A percentile compares a stretch with the other conserved stretches of the same genome.
Conservation (phyloP, 2,888 invertebrate genomes). For the Pardosa pseudoannulata region DNA sequence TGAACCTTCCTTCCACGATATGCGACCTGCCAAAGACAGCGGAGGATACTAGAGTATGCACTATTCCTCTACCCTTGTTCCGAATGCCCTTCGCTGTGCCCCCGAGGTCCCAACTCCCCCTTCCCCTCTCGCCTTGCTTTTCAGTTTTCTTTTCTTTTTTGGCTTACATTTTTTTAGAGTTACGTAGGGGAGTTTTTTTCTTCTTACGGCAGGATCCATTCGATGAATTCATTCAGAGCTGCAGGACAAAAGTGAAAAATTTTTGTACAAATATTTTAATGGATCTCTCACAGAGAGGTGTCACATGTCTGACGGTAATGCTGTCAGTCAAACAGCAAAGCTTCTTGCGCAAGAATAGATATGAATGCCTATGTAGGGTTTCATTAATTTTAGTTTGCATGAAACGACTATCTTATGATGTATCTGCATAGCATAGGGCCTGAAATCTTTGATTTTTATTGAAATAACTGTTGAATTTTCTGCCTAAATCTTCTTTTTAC, state of each 20-base stretch:
- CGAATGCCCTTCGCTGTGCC: slow-evolving; percentile 28
- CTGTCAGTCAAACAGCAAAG: no score
- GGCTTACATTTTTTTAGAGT: neutral
- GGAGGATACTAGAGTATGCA: slow-evolving; percentile 18
- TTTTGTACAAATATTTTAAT: slow-evolving; percentile 11
- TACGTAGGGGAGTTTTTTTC: neutral
- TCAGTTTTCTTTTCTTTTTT: slow-evolving; percentile 18
- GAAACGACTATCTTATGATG: no score
- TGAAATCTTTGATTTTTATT: no score
- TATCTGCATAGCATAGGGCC: no score
- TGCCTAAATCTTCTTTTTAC: no score
- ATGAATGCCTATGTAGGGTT: no score
- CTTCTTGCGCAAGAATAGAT: no score
- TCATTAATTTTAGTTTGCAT: no score
- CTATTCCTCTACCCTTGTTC: slow-evolving; percentile 2
- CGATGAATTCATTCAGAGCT: neutral
- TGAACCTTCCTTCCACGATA: slow-evolving; percentile 35
- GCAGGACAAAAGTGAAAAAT: neutral
- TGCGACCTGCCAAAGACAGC: slow-evolving; percentile 61
- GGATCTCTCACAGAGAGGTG: neutral
- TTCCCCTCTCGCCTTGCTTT: slow-evolving; percentile 13
- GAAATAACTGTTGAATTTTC: no score
- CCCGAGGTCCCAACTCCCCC: slow-evolving; percentile 39
- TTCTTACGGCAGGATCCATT: neutral
- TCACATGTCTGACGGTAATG: neutral